These are phyloP conservation scores for Smutsia temminckii DNA, from an alignment of 2,797 vertebrate species.

Conservation along the genomic window DNA sequence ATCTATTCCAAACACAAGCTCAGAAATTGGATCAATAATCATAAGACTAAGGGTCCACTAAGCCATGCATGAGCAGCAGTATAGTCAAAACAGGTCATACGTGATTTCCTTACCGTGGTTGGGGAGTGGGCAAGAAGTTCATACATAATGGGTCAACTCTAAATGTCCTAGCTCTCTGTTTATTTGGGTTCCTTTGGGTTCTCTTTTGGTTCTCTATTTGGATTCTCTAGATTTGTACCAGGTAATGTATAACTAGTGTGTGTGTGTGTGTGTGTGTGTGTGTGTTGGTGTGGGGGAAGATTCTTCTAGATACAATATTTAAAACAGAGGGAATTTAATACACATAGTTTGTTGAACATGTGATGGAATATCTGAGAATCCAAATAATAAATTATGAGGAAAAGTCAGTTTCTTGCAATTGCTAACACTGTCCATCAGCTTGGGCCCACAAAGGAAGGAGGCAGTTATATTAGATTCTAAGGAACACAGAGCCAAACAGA, in stretches of 20 bases:
- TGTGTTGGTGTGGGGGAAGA: neutral
- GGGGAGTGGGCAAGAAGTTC: neutral
- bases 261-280: too few relatives aligned
- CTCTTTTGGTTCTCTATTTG: neutral
- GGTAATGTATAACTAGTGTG: neutral
- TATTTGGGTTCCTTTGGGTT: neutral
- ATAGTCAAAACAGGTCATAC: neutral
- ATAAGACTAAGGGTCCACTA: neutral
- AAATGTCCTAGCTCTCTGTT: neutral
- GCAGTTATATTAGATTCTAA: neutral
- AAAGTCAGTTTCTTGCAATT: neutral
- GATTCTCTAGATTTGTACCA: neutral
- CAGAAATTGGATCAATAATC: neutral
- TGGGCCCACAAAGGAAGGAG: neutral
- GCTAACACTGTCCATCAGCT: neutral
- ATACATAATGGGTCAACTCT: neutral
- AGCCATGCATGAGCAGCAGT: neutral
- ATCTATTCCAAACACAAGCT: neutral
- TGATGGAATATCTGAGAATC: neutral
- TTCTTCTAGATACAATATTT: neutral
- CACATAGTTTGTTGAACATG: neutral
- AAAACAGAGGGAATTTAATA: neutral
- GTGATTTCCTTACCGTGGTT: neutral
- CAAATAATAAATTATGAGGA: neutral
- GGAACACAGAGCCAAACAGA: neutral